A percentile compares a stretch with the other conserved stretches of the same genome.
phyloP scores from a whole-genome alignment of 2,888 invertebrate genomes.

The Calameuta pallipes region DNA sequence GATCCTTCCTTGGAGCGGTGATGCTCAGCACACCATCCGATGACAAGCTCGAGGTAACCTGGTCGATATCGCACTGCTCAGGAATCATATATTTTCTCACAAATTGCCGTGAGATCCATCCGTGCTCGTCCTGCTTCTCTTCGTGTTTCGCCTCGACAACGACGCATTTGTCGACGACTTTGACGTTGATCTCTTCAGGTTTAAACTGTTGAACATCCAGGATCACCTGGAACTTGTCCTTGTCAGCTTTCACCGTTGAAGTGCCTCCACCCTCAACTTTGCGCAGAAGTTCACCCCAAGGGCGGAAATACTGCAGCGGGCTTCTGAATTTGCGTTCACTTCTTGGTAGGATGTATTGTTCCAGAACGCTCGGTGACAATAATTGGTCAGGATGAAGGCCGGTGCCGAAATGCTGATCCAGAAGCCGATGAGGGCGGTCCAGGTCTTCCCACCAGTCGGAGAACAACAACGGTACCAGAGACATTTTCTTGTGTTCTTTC shows the following conservation, averaged over 20 bases:
- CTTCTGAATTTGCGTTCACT: background rate
- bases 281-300: constrained; percentile 35
- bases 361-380: background rate
- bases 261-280: constrained; percentile 70
- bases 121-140: constrained; percentile 84
- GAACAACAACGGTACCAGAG: constrained; percentile 83
- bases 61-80: constrained; percentile 77
- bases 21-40: constrained; percentile 77
- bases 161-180: constrained; percentile 75
- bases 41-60: constrained; percentile 78
- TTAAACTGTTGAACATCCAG: constrained; percentile 83
- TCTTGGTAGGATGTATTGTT: background rate
- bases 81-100: constrained; percentile 77
- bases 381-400: constrained; percentile 80
- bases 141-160: constrained; percentile 83
- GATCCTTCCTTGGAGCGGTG: constrained; percentile 69
- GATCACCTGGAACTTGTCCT: constrained; percentile 77
- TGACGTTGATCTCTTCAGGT: constrained; percentile 79
- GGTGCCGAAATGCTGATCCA: constrained; percentile 85
- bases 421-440: constrained; percentile 77
- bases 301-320: constrained; percentile 36
- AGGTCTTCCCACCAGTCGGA: constrained; percentile 90
- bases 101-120: constrained; percentile 83
- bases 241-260: constrained; percentile 73
- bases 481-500: constrained; percentile 70